phyloP scores from a whole-genome alignment of 2,888 invertebrate species.

The Spodoptera littoralis region DNA sequence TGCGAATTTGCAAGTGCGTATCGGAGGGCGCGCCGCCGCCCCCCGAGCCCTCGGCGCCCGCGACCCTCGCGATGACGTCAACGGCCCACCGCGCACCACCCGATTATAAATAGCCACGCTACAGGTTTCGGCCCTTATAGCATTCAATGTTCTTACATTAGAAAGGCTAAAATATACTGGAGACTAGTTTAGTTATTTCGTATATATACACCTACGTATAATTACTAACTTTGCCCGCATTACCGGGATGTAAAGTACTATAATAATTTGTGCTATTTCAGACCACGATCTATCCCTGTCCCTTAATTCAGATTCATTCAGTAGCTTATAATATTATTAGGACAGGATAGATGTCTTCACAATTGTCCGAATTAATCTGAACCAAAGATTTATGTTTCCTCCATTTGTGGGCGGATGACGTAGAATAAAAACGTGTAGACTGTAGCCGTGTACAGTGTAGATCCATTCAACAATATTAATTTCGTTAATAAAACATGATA shows the following conservation, averaged over 20 bases:
- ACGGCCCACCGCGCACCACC: constrained; percentile 80
- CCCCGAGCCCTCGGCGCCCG: constrained; percentile 60
- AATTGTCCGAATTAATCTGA: too few species aligned
- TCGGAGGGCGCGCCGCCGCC: constrained; percentile 77
- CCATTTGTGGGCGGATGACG: too few species aligned
- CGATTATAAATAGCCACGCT: constrained; percentile 86
- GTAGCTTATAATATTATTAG: too few species aligned
- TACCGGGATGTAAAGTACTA: too few species aligned
- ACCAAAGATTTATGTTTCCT: too few species aligned
- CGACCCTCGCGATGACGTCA: constrained; percentile 82
- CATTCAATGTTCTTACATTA: constrained; percentile 61
- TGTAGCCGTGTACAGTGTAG: too few species aligned
- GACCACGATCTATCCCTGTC: too few species aligned
- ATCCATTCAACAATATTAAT: neutral
- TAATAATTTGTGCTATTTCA: too few species aligned
- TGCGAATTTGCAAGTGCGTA: constrained; percentile 88
- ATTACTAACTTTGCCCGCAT: neutral
- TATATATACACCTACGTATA: neutral
- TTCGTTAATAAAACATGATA: constrained; percentile 1
- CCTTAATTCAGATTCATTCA: too few species aligned
- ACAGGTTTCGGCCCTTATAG: constrained; percentile 82
- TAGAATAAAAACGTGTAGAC: too few species aligned
- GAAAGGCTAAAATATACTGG: constrained; percentile 47
- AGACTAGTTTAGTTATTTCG: constrained; percentile 15
- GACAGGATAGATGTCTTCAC: too few species aligned